Evolutionary conservation across 2,797 vertebrate species (phyloP).

Genomic region (Borostomias antarcticus): DNA sequence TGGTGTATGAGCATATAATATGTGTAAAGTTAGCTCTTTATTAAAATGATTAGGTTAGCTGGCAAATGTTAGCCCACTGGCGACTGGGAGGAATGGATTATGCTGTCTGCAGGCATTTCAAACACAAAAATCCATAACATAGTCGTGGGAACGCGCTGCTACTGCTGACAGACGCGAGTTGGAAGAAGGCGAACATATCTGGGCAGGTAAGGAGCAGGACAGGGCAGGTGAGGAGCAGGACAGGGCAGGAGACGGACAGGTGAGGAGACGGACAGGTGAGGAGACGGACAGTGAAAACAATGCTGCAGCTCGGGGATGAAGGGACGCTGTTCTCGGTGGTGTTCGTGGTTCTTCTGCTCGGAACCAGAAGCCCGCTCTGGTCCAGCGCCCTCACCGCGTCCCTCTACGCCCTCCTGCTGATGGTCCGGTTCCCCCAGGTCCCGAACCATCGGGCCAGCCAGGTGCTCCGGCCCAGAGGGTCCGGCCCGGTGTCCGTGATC

Average conservation of each 20-base stretch:
- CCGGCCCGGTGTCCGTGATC: slow-evolving; percentile 70
- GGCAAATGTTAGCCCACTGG: no score
- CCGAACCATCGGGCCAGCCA: slow-evolving; percentile 69
- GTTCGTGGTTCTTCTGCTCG: slow-evolving; percentile 71
- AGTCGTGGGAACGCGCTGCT: no score
- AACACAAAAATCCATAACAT: no score
- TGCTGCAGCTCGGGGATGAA: slow-evolving; percentile 83
- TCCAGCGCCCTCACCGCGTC: slow-evolving; percentile 73
- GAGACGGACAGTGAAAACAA: slow-evolving; percentile 34
- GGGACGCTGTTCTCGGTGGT: slow-evolving; percentile 71
- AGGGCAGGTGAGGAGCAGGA: background rate
- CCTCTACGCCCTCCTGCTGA: slow-evolving; percentile 78
- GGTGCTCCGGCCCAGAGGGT: slow-evolving; percentile 77
- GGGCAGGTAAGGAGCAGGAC: background rate
- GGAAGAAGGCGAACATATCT: no score
- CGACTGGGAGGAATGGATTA: no score
- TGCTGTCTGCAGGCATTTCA: no score
- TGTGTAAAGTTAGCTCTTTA: no score
- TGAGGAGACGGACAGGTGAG: background rate
- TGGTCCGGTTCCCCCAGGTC: slow-evolving; percentile 83
- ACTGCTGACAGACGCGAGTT: no score
- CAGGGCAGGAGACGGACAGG: background rate
- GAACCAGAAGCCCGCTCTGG: slow-evolving; percentile 81
- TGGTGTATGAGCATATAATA: no score
- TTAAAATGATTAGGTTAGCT: no score